Base-by-base conservation (phyloP, 37 sponge, comb jelly and placozoan genomes). In the Mnemiopsis leidyi region DNA sequence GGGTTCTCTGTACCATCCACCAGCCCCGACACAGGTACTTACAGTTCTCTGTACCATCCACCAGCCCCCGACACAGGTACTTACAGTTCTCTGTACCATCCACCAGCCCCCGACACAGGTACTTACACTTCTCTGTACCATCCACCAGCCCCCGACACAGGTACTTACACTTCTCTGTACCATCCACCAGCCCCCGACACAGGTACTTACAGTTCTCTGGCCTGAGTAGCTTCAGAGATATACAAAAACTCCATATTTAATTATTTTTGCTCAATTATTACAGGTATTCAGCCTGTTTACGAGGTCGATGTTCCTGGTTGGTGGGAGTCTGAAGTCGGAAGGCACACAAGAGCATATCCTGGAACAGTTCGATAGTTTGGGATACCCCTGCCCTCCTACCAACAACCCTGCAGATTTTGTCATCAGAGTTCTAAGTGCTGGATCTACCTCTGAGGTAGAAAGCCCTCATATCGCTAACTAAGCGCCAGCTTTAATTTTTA, bases 1-100 rank as follows among this genome's bases (percentile, higher is more conserved):
- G 90, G 3, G 90, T 85, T 0, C 48, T 85, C 24, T 85, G 90
- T 39, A 85, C 90, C 9, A 85, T 85, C 5, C 90, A 85, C 23
- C 90, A 85, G 61, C 90, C 90, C 90, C 90, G 3, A 85, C 90
- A 38, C 90, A 85, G 90, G 90, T 85, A 85, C 5, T 13, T n/a
- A n/a, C 61, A 48, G 61, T 48, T 48, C 13, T 5, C 13, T 48
- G 61, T 13, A 48, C 61, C 61, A 13, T 48, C 9, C 5, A 71
- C 73, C n/a, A 23, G 73, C 68, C 68, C 13, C 68, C 68, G 13
- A 67, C 68, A 67, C 68, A 67, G 68, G 68, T 67, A 67, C 20
- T n/a, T n/a, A n/a, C n/a, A n/a, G n/a, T n/a, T n/a, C n/a, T n/a
- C n/a, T n/a, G n/a, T n/a, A n/a, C n/a, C n/a, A n/a, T n/a, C n/a